These are phyloP conservation scores for Drosophila basisetae DNA, from an alignment of 2,888 invertebrate genomes.

Conservation along the genomic window DNA sequence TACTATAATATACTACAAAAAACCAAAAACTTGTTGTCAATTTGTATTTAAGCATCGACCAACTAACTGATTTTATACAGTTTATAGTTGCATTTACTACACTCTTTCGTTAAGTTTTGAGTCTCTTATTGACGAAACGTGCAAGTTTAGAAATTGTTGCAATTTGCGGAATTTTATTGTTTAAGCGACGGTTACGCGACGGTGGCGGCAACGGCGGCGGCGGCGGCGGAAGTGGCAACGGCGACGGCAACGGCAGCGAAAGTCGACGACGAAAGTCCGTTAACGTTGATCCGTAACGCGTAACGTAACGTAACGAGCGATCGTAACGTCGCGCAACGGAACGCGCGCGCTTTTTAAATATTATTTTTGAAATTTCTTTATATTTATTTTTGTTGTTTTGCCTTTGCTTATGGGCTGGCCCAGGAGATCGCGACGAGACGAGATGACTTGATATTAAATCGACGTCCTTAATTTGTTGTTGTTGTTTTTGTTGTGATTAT, in stretches of 20 bases:
- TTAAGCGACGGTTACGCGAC: conserved; percentile 69
- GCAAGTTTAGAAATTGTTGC: conserved; percentile 32
- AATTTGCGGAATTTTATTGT: conserved; percentile 18
- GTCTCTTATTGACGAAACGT: conserved; percentile 8
- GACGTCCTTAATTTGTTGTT: conserved; percentile 21
- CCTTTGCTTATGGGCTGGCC: conserved; percentile 18
- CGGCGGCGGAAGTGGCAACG: conserved; percentile 14
- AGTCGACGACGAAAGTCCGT: conserved; percentile 39
- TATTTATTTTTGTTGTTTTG: conserved; percentile 3
- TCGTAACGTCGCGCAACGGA: conserved; percentile 57
- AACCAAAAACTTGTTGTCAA: conserved; percentile 50
- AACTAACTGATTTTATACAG: conserved; percentile 47
- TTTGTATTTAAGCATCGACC: conserved; percentile 19
- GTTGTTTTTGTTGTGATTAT: conserved; percentile 29
- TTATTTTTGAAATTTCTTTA: conserved; percentile 4
- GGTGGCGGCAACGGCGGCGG: conserved; percentile 18
- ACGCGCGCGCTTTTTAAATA: conserved; percentile 53
- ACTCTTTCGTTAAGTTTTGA: conserved; percentile 17
- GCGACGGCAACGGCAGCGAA: conserved; percentile 17
- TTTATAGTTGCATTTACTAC: conserved; percentile 31
- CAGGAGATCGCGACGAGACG: conserved; percentile 47
- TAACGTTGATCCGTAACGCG: conserved; percentile 53
- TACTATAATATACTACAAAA: conserved; percentile 76
- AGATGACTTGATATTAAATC: conserved; percentile 25
- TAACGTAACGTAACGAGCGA: conserved; percentile 60